Conservation (phyloP, 2,888 invertebrate species). For the Rhopalosiphum nymphaeae region DNA sequence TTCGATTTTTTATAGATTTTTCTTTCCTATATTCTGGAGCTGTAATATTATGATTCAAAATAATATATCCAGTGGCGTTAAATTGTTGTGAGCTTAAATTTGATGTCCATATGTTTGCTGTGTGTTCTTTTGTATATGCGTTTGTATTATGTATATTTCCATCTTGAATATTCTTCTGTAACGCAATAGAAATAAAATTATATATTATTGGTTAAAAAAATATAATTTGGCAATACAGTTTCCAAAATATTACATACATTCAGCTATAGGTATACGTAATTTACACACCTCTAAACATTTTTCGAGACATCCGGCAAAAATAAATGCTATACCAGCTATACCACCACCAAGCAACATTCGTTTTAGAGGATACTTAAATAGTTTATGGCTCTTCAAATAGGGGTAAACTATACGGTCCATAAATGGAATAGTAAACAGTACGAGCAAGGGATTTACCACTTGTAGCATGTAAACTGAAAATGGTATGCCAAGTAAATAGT, state of each 20-base stretch:
- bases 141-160: neutral
- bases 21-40: neutral
- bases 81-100: constrained; percentile 2
- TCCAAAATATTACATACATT: neutral
- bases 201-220: neutral
- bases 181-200: no score
- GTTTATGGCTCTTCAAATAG: constrained; percentile 68
- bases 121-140: neutral
- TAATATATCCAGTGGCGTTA: neutral
- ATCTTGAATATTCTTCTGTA: constrained; percentile 1
- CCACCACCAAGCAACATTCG: constrained; percentile 83
- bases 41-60: neutral
- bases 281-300: constrained; percentile 73
- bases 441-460: constrained; percentile 82
- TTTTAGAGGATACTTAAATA: constrained; percentile 76
- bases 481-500: constrained; percentile 49
- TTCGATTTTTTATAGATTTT: neutral
- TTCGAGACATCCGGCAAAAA: constrained; percentile 76
- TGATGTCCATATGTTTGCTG: constrained; percentile 12
- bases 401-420: constrained; percentile 75
- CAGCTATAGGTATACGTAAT: neutral
- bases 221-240: neutral
- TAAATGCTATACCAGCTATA: constrained; percentile 77
- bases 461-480: constrained; percentile 85
- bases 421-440: constrained; percentile 79